Percentiles rank a stretch among this genome's conserved stretches.
These are phyloP conservation scores for Bradypodion pumilum DNA, from an alignment of 2,797 vertebrate species.

Conservation along the genomic window DNA sequence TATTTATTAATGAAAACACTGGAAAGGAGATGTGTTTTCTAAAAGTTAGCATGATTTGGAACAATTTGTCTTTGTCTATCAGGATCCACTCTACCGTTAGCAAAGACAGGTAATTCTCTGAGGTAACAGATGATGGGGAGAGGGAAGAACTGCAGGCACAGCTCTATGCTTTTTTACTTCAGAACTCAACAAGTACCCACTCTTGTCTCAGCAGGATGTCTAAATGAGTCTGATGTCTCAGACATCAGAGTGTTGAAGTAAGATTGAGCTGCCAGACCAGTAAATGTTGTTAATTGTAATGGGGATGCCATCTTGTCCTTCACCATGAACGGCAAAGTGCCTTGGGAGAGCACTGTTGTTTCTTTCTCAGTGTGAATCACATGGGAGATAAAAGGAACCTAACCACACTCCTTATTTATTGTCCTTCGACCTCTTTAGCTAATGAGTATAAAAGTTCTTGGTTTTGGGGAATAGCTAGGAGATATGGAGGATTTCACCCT, in stretches of 20 bases:
- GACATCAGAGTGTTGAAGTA: neutral
- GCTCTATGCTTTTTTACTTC: neutral
- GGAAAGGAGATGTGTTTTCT: neutral
- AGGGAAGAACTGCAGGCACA: too few species aligned
- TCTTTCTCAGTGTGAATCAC: neutral
- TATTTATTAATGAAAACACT: conserved; percentile 27
- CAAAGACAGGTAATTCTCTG: neutral
- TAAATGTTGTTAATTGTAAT: neutral
- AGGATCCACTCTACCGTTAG: neutral
- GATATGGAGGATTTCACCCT: neutral
- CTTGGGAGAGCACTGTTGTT: neutral
- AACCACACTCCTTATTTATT: neutral
- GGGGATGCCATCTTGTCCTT: neutral
- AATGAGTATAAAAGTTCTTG: too few species aligned
- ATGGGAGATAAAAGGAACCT: neutral
- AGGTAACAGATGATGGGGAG: neutral
- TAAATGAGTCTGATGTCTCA: too few species aligned
- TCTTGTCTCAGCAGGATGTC: too few species aligned
- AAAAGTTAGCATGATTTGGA: neutral
- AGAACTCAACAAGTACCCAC: neutral
- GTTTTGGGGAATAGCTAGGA: neutral
- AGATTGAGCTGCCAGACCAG: neutral
- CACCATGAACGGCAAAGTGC: neutral
- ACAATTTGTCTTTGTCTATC: conserved; percentile 22
- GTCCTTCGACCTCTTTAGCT: neutral